phyloP scores from a whole-genome alignment of 2,797 vertebrate species.

The Lutjanus argentimaculatus region DNA sequence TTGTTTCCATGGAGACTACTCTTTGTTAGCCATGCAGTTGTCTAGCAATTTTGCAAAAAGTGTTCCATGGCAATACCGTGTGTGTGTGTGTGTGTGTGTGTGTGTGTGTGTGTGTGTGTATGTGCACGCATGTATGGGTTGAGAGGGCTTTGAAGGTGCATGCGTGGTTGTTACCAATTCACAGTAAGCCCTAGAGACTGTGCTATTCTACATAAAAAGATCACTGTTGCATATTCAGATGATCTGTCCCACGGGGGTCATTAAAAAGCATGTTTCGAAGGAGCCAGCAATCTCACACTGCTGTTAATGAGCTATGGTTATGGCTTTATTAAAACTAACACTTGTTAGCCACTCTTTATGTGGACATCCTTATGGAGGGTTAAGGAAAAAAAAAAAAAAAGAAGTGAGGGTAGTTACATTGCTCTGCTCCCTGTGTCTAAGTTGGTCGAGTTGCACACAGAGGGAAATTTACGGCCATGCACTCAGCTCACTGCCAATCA shows the following conservation, averaged over 20 bases:
- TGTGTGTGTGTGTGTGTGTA: neutral
- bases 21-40: slow-evolving; percentile 67
- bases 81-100: slow-evolving; percentile 8
- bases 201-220: slow-evolving; percentile 76
- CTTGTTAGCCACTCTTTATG: slow-evolving; percentile 69
- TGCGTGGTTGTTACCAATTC: slow-evolving; percentile 68
- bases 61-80: slow-evolving; percentile 23
- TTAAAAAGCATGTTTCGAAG: slow-evolving; percentile 82
- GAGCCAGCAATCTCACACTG: slow-evolving; percentile 63
- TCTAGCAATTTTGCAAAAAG: slow-evolving; percentile 53
- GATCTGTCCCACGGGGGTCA: slow-evolving; percentile 82
- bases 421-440: slow-evolving; percentile 11
- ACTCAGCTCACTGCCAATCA: slow-evolving; percentile 40
- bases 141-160: slow-evolving; percentile 51
- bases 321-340: slow-evolving; percentile 82
- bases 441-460: slow-evolving; percentile 14
- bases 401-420: neutral
- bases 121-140: slow-evolving; percentile 7
- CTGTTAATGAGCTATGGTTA: slow-evolving; percentile 81
- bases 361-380: slow-evolving; percentile 46
- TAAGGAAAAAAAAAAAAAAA: neutral
- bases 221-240: slow-evolving; percentile 83
- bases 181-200: slow-evolving; percentile 64
- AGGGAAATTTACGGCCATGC: slow-evolving; percentile 44
- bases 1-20: slow-evolving; percentile 71